Percentiles rank a stretch among this genome's conserved stretches.
Conservation (phyloP, 1,140 invertebrate species). For the Scaptodrosophila lebanonensis region DNA sequence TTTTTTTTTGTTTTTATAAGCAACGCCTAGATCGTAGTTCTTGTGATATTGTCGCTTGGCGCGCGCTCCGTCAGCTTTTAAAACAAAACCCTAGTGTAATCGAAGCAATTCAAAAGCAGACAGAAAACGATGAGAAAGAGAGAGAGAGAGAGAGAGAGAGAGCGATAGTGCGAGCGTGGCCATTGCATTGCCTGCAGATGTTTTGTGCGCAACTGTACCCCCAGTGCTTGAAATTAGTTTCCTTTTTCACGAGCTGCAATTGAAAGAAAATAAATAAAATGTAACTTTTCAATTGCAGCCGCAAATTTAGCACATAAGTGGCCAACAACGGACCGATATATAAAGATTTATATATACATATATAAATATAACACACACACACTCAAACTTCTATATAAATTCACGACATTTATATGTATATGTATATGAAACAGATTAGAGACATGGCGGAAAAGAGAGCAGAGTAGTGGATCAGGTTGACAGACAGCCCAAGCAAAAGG, state of each 20-base stretch:
- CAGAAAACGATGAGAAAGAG: slow-evolving; percentile 10
- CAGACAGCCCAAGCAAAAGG: slow-evolving; percentile 3
- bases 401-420: too few relatives aligned
- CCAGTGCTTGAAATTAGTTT: slow-evolving; percentile 36
- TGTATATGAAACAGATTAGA: not conserved
- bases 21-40: slow-evolving; percentile 27
- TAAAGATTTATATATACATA: too few relatives aligned
- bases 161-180: not conserved
- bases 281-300: slow-evolving; percentile 4
- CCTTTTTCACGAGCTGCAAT: slow-evolving; percentile 13
- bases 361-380: too few relatives aligned
- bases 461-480: not conserved
- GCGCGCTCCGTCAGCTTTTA: slow-evolving; percentile 39
- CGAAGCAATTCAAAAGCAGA: slow-evolving; percentile 3
- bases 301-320: too few relatives aligned
- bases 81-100: slow-evolving; percentile 46
- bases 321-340: too few relatives aligned
- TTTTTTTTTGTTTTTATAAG: slow-evolving; percentile 27
- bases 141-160: not conserved
- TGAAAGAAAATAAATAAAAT: slow-evolving; percentile 3
- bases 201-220: not conserved
- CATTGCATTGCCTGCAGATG: slow-evolving; percentile 16
- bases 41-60: too few relatives aligned
- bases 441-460: not conserved
- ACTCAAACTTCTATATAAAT: too few relatives aligned